A percentile compares a stretch with the other conserved stretches of the same genome.
phyloP scores from a whole-genome alignment of 1,140 invertebrate genomes.

The Palaemon carinicauda region DNA sequence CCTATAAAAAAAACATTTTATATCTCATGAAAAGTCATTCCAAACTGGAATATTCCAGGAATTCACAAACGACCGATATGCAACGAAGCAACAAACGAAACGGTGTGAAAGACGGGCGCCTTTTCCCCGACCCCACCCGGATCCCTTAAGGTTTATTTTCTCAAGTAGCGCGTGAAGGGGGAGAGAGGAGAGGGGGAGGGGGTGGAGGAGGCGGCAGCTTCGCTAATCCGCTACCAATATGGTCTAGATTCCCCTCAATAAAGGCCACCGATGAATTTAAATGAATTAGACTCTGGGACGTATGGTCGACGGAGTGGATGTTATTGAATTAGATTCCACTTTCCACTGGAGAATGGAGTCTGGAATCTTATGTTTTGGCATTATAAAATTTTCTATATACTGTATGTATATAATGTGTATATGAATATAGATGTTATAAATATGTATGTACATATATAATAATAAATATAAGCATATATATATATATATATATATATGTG shows the following conservation, averaged over 20 bases:
- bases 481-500: background rate
- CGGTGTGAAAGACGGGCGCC: background rate
- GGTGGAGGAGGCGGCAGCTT: background rate
- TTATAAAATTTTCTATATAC: no score
- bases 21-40: no score
- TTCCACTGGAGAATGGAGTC: background rate
- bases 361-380: background rate
- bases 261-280: conserved; percentile 42
- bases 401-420: background rate
- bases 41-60: no score
- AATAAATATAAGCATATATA: background rate
- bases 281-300: conserved; percentile 24
- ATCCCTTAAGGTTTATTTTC: background rate
- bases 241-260: conserved; percentile 40
- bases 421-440: background rate
- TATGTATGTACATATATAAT: background rate
- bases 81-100: background rate
- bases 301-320: background rate
- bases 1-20: no score
- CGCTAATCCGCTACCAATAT: conserved; percentile 45
- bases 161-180: background rate
- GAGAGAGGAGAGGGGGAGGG: background rate
- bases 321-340: conserved; percentile 28
- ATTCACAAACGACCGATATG: no score
- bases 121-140: background rate